phyloP scores from a whole-genome alignment of 1,140 invertebrate species.

The Proctacanthus coquilletti region DNA sequence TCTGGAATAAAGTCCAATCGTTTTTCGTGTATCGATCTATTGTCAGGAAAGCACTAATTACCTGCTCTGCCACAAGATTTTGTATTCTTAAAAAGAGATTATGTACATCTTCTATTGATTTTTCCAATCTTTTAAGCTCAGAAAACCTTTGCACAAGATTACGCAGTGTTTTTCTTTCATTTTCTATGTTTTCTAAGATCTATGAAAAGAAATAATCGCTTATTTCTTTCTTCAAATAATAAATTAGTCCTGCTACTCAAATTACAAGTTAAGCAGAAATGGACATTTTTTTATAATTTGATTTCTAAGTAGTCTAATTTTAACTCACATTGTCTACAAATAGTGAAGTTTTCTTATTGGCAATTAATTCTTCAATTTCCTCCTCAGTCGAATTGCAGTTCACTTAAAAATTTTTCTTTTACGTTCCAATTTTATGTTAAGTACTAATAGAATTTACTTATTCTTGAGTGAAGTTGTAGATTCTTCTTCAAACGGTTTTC shows the following conservation, averaged over 20 bases:
- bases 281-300: too few species aligned
- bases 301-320: too few species aligned
- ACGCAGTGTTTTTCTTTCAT: constrained; percentile 20
- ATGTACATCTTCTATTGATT: constrained; percentile 28
- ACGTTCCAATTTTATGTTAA: neutral
- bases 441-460: constrained; percentile 14
- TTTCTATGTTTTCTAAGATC: constrained; percentile 28
- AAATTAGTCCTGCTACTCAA: too few species aligned
- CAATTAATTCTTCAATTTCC: constrained; percentile 24
- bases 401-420: constrained; percentile 12
- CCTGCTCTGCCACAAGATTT: constrained; percentile 25
- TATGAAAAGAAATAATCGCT: constrained; percentile 7
- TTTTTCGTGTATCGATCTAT: neutral
- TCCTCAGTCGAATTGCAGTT: constrained; percentile 24
- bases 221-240: constrained; percentile 1
- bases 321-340: constrained; percentile 28
- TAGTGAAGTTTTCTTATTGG: constrained; percentile 25
- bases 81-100: constrained; percentile 26
- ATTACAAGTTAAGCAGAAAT: too few species aligned
- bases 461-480: constrained; percentile 22
- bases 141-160: constrained; percentile 26
- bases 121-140: constrained; percentile 25
- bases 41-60: constrained; percentile 2
- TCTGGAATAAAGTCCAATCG: constrained; percentile 9
- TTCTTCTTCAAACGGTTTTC: constrained; percentile 24